phyloP scores from a whole-genome alignment of 2,797 vertebrate species.

The Acrossocheilus fasciatus region DNA sequence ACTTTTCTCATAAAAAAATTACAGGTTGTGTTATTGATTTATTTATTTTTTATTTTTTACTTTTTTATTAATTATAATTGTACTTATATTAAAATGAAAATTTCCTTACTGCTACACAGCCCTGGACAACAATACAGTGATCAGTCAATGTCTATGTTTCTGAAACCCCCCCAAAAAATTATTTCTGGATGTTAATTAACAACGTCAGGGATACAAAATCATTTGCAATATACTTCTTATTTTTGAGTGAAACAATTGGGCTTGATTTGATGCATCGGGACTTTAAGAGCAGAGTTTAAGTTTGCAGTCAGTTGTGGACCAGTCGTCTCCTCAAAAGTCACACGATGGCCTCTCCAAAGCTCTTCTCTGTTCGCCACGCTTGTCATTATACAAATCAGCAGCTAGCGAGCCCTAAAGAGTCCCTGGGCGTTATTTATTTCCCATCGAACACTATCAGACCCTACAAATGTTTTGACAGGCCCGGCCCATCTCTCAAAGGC shows the following conservation, averaged over 20 bases:
- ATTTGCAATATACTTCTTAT: not conserved
- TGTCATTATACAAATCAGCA: conserved; percentile 78
- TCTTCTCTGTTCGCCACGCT: conserved; percentile 71
- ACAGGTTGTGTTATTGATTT: no score
- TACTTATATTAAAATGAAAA: no score
- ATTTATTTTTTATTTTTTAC: no score
- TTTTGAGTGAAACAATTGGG: not conserved
- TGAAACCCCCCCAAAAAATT: no score
- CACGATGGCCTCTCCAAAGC: conserved; percentile 71
- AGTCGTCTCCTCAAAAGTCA: conserved; percentile 65
- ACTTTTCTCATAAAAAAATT: no score
- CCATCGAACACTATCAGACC: conserved; percentile 60
- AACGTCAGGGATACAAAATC: no score
- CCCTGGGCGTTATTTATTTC: conserved; percentile 38
- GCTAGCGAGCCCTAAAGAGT: conserved; percentile 60
- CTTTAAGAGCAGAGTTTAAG: conserved; percentile 10
- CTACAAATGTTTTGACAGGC: conserved; percentile 70
- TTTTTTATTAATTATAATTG: no score
- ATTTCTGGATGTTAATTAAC: not conserved
- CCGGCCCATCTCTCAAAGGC: conserved; percentile 63
- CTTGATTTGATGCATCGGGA: not conserved
- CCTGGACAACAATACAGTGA: not conserved
- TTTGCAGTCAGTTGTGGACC: conserved; percentile 13
- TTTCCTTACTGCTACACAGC: no score
- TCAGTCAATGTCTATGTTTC: not conserved